These are phyloP conservation scores for Drosophila seclusa DNA, from an alignment of 2,888 invertebrate species.

Conservation along the genomic window DNA sequence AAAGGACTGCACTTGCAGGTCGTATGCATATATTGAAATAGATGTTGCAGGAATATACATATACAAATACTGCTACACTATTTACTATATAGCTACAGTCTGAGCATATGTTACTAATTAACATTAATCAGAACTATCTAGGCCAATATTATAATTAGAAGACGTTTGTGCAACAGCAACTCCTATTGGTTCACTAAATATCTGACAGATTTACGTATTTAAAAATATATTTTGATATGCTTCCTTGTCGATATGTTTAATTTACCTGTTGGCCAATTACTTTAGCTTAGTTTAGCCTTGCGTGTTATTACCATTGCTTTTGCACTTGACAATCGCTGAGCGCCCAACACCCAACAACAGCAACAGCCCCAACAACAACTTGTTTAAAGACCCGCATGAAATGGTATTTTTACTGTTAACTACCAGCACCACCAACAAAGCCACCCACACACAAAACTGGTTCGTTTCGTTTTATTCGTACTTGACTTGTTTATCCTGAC, in stretches of 20 bases:
- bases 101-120: conserved; percentile 35
- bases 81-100: neutral
- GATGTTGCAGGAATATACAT: conserved; percentile 9
- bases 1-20: conserved; percentile 37
- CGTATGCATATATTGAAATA: conserved; percentile 58
- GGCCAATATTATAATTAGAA: neutral
- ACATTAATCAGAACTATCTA: conserved; percentile 14
- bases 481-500: conserved; percentile 1
- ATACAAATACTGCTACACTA: neutral
- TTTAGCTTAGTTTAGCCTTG: conserved; percentile 38
- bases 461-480: conserved; percentile 4
- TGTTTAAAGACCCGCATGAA: conserved; percentile 18
- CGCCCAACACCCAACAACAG: conserved; percentile 1
- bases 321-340: conserved; percentile 58
- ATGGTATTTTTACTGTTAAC: conserved; percentile 6
- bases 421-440: neutral
- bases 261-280: conserved; percentile 41
- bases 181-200: conserved; percentile 7
- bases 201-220: neutral
- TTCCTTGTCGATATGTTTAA: neutral
- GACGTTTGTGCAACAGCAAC: conserved; percentile 32
- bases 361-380: conserved; percentile 2
- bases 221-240: neutral
- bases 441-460: conserved; percentile 1
- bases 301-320: conserved; percentile 47